Evolutionary conservation across 2,888 invertebrate genomes (phyloP).

Genomic region (Mellilla xanthometata): DNA sequence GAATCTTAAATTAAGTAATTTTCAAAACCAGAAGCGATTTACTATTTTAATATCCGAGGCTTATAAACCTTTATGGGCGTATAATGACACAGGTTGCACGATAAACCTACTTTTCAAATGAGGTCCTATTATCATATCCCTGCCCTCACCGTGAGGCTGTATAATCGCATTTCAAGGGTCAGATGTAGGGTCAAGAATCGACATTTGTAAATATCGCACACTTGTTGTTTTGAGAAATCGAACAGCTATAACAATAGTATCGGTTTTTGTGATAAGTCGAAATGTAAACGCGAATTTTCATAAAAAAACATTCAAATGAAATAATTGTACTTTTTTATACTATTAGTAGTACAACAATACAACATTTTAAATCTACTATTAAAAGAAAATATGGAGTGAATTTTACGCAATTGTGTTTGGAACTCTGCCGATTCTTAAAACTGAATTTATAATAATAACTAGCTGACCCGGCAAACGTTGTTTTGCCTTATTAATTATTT

Average conservation of each 20-base stretch:
- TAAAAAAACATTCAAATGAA: too few species aligned
- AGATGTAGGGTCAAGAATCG: constrained; percentile 52
- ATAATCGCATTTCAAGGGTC: constrained; percentile 41
- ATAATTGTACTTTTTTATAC: too few species aligned
- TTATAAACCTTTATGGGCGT: constrained; percentile 16
- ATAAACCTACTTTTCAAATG: constrained; percentile 25
- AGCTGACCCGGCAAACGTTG: too few species aligned
- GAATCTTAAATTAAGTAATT: constrained; percentile 7
- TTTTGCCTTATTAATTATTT: too few species aligned
- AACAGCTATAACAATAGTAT: constrained; percentile 29
- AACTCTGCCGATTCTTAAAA: too few species aligned
- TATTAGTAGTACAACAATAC: too few species aligned
- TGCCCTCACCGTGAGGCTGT: constrained; percentile 34
- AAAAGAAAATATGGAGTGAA: too few species aligned
- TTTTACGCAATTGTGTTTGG: too few species aligned
- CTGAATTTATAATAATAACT: too few species aligned
- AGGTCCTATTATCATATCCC: constrained; percentile 28
- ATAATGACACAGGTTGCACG: constrained; percentile 23
- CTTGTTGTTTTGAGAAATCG: constrained; percentile 39
- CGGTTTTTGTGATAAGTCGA: too few species aligned
- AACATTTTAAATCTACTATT: too few species aligned
- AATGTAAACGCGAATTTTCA: too few species aligned
- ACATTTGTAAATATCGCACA: constrained; percentile 61
- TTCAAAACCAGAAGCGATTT: constrained; percentile 19
- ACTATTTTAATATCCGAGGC: constrained; percentile 10